phyloP scores from a whole-genome alignment of 2,113 vertebrate genomes.

The Fulica atra region DNA sequence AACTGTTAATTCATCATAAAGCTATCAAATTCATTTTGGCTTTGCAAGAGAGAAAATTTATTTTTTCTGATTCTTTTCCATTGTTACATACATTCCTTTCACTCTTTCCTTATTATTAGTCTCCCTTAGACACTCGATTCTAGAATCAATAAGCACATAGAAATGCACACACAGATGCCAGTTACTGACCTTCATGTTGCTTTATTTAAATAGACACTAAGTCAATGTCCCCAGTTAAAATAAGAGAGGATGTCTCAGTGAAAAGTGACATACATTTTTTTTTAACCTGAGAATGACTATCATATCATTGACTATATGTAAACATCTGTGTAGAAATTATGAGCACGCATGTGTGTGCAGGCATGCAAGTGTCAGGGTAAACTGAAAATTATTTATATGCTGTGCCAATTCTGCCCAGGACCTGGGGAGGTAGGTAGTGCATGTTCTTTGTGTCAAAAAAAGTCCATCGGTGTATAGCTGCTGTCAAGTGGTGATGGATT shows the following conservation, averaged over 20 bases:
- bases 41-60: neutral
- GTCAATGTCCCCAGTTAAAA: neutral
- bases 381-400: neutral
- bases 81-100: neutral
- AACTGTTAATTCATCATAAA: neutral
- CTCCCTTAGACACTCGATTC: neutral
- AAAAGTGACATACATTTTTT: neutral
- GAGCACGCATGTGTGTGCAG: neutral
- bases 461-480: neutral
- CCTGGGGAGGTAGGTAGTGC: accelerated
- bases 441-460: neutral
- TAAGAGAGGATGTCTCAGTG: neutral
- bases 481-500: neutral
- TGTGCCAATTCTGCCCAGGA: neutral
- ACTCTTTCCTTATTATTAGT: neutral
- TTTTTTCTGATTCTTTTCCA: neutral
- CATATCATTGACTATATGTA: neutral
- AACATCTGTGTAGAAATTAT: neutral
- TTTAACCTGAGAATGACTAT: neutral
- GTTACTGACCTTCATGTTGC: neutral
- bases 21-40: neutral
- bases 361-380: neutral
- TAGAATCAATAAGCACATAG: neutral
- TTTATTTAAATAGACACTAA: neutral
- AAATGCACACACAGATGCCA: neutral